These are phyloP conservation scores for Chelonia mydas DNA, from an alignment of 2,797 vertebrate genomes.

Conservation along the genomic window DNA sequence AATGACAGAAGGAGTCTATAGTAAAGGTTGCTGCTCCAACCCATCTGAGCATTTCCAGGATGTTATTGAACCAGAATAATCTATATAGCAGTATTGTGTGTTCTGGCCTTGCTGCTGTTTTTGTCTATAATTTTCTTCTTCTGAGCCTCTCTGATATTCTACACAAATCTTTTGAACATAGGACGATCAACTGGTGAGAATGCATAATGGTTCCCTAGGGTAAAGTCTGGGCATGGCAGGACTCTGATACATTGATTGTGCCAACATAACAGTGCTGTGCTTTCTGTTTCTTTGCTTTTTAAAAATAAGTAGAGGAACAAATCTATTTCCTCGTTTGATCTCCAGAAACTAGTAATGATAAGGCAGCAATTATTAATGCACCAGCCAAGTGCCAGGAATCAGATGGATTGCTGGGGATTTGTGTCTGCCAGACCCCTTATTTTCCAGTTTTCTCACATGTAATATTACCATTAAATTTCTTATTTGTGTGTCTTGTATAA, in stretches of 20 bases:
- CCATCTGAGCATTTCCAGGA: not conserved
- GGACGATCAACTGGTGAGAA: not conserved
- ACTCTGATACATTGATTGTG: not conserved
- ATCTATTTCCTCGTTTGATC: not conserved
- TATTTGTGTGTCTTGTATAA: not conserved
- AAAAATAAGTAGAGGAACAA: not conserved
- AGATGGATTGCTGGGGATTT: not conserved
- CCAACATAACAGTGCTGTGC: not conserved
- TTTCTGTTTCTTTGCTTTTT: not conserved
- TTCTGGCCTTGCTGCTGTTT: not conserved
- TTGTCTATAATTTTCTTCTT: not conserved
- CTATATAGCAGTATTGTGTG: not conserved
- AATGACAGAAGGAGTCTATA: not conserved
- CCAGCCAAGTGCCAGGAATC: not conserved
- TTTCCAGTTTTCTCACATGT: not conserved
- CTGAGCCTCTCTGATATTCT: not conserved
- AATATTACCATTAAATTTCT: not conserved
- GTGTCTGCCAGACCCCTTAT: not conserved
- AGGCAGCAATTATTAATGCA: not conserved
- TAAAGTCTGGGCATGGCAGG: not conserved
- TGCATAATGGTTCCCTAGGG: not conserved
- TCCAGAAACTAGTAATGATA: not conserved
- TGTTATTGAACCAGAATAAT: not conserved
- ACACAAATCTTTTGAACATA: not conserved
- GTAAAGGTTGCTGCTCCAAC: not conserved